phyloP scores from a whole-genome alignment of 2,888 invertebrate genomes.

The Caenorhabditis sp. region DNA sequence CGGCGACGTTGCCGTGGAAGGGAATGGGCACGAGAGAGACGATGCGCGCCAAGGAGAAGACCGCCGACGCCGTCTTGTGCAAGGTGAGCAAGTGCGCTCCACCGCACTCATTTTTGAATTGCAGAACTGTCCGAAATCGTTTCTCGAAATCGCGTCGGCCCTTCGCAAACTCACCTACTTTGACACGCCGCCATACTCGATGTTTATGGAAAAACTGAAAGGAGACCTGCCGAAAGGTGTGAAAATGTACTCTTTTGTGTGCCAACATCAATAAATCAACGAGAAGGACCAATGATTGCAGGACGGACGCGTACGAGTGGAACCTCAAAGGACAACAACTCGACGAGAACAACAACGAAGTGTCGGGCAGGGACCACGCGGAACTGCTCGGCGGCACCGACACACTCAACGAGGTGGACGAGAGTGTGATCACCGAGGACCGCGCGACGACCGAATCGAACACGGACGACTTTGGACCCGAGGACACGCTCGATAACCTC shows the following conservation, averaged over 20 bases:
- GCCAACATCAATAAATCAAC: too few relatives aligned
- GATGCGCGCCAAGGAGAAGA: conserved; percentile 65
- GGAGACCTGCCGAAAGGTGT: conserved; percentile 58
- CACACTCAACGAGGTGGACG: conserved; percentile 66
- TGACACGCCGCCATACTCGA: conserved; percentile 67
- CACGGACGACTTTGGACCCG: too few relatives aligned
- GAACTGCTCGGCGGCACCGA: conserved; percentile 50
- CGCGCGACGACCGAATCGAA: too few relatives aligned
- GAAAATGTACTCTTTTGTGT: too few relatives aligned
- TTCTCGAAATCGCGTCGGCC: conserved; percentile 58
- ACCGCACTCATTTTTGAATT: too few relatives aligned
- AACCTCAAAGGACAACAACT: conserved; percentile 30
- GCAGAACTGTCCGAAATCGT: conserved; percentile 69
- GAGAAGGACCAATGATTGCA: conserved; percentile 35
- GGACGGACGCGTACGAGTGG: conserved; percentile 75
- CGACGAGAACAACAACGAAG: conserved; percentile 56
- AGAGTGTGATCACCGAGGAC: conserved; percentile 65
- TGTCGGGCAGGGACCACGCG: conserved; percentile 65
- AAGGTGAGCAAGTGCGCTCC: too few relatives aligned
- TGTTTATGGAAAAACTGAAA: conserved; percentile 61
- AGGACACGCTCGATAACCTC: too few relatives aligned
- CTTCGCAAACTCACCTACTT: conserved; percentile 66
- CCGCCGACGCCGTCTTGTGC: conserved; percentile 61
- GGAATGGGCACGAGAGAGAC: conserved; percentile 69
- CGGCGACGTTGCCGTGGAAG: conserved; percentile 73